Percentiles rank a stretch among this genome's conserved stretches.
These are phyloP conservation scores for Cheilosia grossa DNA, from an alignment of 2,888 invertebrate genomes.

Conservation along the genomic window DNA sequence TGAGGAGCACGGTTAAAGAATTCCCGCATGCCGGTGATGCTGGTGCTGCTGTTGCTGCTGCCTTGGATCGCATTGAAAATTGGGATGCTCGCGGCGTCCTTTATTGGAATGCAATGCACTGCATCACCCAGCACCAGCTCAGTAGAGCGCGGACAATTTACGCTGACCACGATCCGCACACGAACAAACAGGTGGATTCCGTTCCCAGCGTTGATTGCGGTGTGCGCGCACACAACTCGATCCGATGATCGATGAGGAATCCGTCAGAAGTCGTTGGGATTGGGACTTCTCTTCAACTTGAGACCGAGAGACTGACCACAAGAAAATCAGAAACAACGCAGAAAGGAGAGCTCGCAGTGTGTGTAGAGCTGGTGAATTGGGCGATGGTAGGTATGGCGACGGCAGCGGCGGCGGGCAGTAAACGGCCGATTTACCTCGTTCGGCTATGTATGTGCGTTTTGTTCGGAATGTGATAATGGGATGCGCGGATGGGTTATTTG, in stretches of 20 bases:
- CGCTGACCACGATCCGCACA: conserved; percentile 73
- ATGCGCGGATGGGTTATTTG: conserved; percentile 73
- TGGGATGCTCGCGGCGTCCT: conserved; percentile 74
- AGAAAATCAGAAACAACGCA: background rate
- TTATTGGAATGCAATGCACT: conserved; percentile 72
- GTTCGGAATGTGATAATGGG: conserved; percentile 74
- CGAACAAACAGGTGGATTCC: conserved; percentile 74
- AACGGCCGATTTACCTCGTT: conserved; percentile 66
- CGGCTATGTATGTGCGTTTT: conserved; percentile 66
- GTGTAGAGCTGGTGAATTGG: background rate
- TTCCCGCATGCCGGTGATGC: conserved; percentile 52
- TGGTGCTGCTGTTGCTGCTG: background rate
- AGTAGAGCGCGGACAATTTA: conserved; percentile 57
- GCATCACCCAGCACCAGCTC: conserved; percentile 21
- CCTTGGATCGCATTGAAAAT: conserved; percentile 48
- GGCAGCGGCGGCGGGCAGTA: conserved; percentile 39
- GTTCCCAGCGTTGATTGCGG: conserved; percentile 69
- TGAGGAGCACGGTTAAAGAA: conserved; percentile 70
- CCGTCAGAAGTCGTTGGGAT: conserved; percentile 55
- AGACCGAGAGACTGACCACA: background rate
- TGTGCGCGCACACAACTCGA: conserved; percentile 46
- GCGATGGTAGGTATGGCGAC: background rate
- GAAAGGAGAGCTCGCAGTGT: background rate
- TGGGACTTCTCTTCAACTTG: conserved; percentile 7
- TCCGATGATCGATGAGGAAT: conserved; percentile 74